Base-by-base conservation (phyloP, 2,113 vertebrate species). In the Carassius gibelio region DNA sequence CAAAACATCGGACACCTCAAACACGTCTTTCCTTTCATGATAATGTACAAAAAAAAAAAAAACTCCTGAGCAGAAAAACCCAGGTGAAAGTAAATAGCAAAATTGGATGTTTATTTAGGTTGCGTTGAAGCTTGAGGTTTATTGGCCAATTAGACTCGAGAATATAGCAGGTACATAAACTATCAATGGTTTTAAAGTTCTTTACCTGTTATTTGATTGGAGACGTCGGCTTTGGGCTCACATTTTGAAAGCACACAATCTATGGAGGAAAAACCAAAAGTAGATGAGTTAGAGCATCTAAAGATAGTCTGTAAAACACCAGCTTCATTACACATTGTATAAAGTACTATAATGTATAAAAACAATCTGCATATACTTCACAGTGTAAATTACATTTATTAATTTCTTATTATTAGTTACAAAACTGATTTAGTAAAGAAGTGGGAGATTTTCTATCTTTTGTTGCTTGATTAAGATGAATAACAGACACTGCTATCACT, bases 161-260 rank as follows among this genome's bases (percentile, higher is more conserved):
- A 42, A 80, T 23, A 62, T 0, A n/a, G 3, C 57, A 30, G 19
- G 23, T 4, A 48, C 1, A 48, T 48, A n/a, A 75, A 75, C n/a
- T 11, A 21, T 48, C n/a, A 30, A 5, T 3, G 6, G 3, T 13
- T 81, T 48, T 30, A 9, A 72, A 23, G 19, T 57, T 48, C 19
- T 52, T 84, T 88, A 89, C 88, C 88, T 86, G 85, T 84, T 75
- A 62, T 88, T 48, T 89, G 88, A 88, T 85, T 88, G 82, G 84
- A 84, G 71, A 88, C 82, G 10, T 86, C 88, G 21, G 74, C 87
- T 86, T 84, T 89, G 45, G 84, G 66, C 87, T 89, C 88, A 88
- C 84, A 82, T 88, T 89, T 89, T 26, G 86, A 75, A 86, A 86
- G 74, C 17, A 74, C 48, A 69, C 88, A 87, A 79, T 89, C 88